phyloP scores from a whole-genome alignment of 2,113 vertebrate species.

The Eptesicus fuscus region DNA sequence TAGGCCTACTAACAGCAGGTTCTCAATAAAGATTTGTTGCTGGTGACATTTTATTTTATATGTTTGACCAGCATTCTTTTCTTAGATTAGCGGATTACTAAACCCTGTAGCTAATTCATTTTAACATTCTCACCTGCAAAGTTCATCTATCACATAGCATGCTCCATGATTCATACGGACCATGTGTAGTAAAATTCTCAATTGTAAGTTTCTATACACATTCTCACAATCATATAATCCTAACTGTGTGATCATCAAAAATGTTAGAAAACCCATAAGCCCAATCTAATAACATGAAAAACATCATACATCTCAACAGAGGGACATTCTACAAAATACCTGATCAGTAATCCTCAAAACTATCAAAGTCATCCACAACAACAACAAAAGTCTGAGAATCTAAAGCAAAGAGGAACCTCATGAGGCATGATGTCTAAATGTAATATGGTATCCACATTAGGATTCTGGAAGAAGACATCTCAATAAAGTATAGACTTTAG shows the following conservation, averaged over 20 bases:
- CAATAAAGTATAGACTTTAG: not conserved
- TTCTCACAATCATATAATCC: not conserved
- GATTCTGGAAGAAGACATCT: not conserved
- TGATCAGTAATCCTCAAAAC: not conserved
- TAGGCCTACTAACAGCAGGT: not conserved
- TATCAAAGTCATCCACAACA: not conserved
- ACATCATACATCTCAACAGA: constrained; percentile 8
- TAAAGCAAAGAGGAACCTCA: not conserved
- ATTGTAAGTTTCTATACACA: not conserved
- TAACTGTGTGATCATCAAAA: not conserved
- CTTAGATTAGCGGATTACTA: constrained; percentile 8
- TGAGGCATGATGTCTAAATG: not conserved
- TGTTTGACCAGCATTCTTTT: not conserved
- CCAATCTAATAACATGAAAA: constrained; percentile 42
- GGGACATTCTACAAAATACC: not conserved
- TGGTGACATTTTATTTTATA: not conserved
- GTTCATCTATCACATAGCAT: not conserved
- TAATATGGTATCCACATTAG: not conserved
- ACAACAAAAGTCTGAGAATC: not conserved
- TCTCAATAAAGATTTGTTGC: not conserved
- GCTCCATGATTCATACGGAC: not conserved
- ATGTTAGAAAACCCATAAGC: not conserved
- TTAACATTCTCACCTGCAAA: constrained; percentile 23
- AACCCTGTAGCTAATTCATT: not conserved
- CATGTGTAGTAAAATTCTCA: not conserved